Conservation (phyloP, 2,888 invertebrate genomes). For the Parascotia fuliginaria region DNA sequence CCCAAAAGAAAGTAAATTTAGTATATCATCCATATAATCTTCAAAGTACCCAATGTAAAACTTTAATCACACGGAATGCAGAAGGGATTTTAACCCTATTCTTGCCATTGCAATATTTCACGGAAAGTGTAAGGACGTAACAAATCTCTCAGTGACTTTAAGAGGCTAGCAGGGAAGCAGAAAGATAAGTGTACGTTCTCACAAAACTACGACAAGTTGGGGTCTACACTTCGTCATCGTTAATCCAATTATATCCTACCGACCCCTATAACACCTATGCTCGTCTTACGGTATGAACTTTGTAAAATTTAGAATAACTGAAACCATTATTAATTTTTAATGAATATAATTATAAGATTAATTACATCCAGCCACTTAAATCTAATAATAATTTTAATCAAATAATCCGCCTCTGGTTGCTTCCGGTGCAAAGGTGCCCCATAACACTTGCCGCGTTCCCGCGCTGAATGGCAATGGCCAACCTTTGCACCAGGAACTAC, state of each 20-base stretch:
- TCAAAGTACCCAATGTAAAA: constrained; percentile 16
- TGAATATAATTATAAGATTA: too few species aligned
- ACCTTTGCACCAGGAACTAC: too few species aligned
- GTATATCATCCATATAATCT: not conserved
- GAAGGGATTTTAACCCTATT: constrained; percentile 28
- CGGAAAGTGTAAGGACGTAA: constrained; percentile 21
- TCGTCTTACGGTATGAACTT: not conserved
- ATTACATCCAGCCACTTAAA: too few species aligned
- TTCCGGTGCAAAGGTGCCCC: too few species aligned
- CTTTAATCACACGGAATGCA: constrained; percentile 27
- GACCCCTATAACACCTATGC: constrained; percentile 1
- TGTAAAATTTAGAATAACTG: not conserved
- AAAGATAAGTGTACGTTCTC: constrained; percentile 30
- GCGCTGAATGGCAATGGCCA: too few species aligned
- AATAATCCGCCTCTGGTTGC: too few species aligned
- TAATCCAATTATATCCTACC: constrained; percentile 20
- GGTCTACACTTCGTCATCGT: constrained; percentile 26
- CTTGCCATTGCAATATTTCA: constrained; percentile 38
- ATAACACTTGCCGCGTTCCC: too few species aligned
- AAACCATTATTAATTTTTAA: too few species aligned
- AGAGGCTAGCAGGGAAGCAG: constrained; percentile 34
- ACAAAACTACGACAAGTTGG: constrained; percentile 26
- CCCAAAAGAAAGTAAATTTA: not conserved
- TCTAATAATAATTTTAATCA: too few species aligned
- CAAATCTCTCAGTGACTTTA: constrained; percentile 39